Evolutionary conservation across 1,140 invertebrate genomes (phyloP).

Genomic region (Doryteuthis pealeii): DNA sequence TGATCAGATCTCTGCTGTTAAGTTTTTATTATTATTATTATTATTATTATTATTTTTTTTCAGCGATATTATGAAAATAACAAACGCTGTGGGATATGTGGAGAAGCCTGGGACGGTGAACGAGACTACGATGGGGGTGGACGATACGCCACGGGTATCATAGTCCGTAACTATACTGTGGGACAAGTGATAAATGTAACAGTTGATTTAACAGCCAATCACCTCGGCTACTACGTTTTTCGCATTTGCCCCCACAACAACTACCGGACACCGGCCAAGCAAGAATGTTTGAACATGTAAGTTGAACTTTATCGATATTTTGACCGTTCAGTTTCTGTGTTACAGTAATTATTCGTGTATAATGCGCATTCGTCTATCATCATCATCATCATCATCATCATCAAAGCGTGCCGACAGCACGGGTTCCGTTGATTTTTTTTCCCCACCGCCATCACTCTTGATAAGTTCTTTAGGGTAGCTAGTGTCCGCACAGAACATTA

Average conservation of each 20-base stretch:
- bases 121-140: constrained; percentile 37
- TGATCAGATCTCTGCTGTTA: too few relatives aligned
- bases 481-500: too few relatives aligned
- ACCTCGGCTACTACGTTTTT: constrained; percentile 75
- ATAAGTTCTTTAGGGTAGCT: too few relatives aligned
- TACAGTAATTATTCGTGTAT: too few relatives aligned
- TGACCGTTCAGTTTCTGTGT: too few relatives aligned
- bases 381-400: too few relatives aligned
- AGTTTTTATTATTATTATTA: too few relatives aligned
- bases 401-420: too few relatives aligned
- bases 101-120: constrained; percentile 41
- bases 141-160: constrained; percentile 23
- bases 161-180: neutral
- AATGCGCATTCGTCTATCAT: too few relatives aligned
- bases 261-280: constrained; percentile 20
- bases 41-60: constrained; percentile 13
- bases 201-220: neutral
- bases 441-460: too few relatives aligned
- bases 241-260: constrained; percentile 72
- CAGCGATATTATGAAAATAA: constrained; percentile 46
- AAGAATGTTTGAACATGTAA: constrained; percentile 27
- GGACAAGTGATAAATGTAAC: neutral
- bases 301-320: too few relatives aligned
- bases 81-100: constrained; percentile 61
- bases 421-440: too few relatives aligned